Evolutionary conservation across 92 coral and sea anemone genomes (phyloP).

Genomic region (Umimayanthus chanpuru): DNA sequence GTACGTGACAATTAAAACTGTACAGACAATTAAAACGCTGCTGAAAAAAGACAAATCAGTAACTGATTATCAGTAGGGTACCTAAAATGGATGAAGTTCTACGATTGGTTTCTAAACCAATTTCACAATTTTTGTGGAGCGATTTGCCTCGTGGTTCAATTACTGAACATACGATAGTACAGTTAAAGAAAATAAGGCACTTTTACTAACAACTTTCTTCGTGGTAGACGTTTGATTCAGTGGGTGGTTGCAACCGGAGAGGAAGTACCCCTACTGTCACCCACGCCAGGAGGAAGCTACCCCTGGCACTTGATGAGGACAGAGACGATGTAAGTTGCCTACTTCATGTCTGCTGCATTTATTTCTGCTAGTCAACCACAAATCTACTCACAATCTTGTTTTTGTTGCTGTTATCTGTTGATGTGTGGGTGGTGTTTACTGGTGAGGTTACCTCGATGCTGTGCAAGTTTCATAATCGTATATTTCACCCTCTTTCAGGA

Average conservation of each 20-base stretch:
- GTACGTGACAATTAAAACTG: neutral
- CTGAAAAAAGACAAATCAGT: too few species aligned
- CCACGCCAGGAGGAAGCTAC: slow-evolving; percentile 94
- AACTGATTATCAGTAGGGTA: too few species aligned
- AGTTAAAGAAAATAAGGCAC: too few species aligned
- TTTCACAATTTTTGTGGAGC: too few species aligned
- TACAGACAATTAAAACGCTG: too few species aligned
- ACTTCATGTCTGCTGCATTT: neutral
- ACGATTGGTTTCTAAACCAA: too few species aligned
- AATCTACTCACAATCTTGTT: neutral
- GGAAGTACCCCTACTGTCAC: slow-evolving; percentile 64
- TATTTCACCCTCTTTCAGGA: slow-evolving; percentile 54
- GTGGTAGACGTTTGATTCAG: slow-evolving; percentile 4
- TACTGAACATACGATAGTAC: too few species aligned
- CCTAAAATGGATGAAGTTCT: too few species aligned
- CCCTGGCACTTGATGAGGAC: slow-evolving; percentile 83
- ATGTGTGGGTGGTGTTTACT: neutral
- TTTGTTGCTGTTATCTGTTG: neutral
- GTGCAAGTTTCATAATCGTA: neutral
- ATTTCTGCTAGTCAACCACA: neutral
- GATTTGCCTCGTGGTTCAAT: too few species aligned
- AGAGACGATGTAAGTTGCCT: slow-evolving; percentile 75
- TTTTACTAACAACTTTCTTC: neutral
- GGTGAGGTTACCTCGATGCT: neutral
- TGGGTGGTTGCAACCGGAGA: slow-evolving; percentile 31